Conservation (phyloP, 2,113 vertebrate species). For the Mastomys natalensis region DNA sequence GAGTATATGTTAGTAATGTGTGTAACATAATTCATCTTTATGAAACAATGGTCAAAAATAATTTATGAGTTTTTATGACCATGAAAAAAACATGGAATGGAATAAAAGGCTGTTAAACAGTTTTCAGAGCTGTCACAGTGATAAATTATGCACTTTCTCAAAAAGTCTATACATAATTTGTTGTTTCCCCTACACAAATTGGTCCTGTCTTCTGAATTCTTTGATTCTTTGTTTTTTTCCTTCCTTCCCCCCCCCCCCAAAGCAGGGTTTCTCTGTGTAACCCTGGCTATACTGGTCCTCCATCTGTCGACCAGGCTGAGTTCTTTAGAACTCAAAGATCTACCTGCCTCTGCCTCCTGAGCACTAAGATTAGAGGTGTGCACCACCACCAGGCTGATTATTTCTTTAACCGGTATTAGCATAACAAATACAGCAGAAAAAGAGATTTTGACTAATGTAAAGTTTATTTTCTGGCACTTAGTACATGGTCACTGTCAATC, state of each 20-base stretch:
- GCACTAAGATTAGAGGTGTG: not conserved
- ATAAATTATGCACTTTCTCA: not conserved
- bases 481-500: not conserved
- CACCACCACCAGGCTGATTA: not conserved
- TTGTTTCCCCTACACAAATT: not conserved
- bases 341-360: not conserved
- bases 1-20: not conserved
- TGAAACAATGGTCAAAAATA: conserved; percentile 27
- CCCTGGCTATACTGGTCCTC: not conserved
- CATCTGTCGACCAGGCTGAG: not conserved
- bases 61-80: conserved; percentile 6
- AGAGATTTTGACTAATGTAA: not conserved
- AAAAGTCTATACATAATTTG: not conserved
- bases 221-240: not conserved
- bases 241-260: too few relatives aligned
- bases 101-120: conserved; percentile 35
- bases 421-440: conserved; percentile 24
- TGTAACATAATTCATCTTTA: not conserved
- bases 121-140: not conserved
- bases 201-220: not conserved
- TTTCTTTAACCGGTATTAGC: conserved; percentile 8
- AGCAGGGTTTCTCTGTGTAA: not conserved
- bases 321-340: not conserved
- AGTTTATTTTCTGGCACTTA: conserved; percentile 4
- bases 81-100: conserved; percentile 45